Evolutionary conservation across 1,140 invertebrate genomes (phyloP).

Genomic region (Monochamus saltuarius): DNA sequence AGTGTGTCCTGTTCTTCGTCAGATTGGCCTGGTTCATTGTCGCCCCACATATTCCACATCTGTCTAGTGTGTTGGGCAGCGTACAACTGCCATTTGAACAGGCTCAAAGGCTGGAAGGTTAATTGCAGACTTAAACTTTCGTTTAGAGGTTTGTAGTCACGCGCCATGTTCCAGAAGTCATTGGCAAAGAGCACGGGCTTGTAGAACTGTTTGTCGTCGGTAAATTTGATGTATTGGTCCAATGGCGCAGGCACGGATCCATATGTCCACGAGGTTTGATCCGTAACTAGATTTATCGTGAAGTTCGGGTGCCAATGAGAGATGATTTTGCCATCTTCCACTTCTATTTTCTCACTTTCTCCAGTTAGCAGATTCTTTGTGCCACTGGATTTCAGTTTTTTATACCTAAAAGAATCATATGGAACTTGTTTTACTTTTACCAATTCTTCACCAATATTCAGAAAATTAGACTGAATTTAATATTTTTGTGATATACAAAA

Average conservation of each 20-base stretch:
- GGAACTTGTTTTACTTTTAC: no score
- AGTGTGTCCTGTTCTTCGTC: conserved; percentile 96
- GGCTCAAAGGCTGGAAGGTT: conserved; percentile 90
- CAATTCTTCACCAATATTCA: no score
- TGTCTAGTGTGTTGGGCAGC: conserved; percentile 90
- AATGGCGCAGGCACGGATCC: conserved; percentile 87
- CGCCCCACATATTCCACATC: conserved; percentile 76
- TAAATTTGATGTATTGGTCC: conserved; percentile 92
- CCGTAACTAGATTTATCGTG: conserved; percentile 92
- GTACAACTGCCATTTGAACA: conserved; percentile 98
- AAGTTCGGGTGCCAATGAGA: conserved; percentile 99
- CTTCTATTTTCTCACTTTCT: conserved; percentile 76
- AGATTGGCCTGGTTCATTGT: conserved; percentile 66
- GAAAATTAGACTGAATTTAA: no score
- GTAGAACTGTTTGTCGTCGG: conserved; percentile 78
- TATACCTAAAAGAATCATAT: conserved; percentile 70
- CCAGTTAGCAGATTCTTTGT: conserved; percentile 96
- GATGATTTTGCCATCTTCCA: conserved; percentile 74
- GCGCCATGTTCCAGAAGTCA: conserved; percentile 98
- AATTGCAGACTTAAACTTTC: conserved; percentile 74
- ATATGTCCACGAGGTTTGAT: conserved; percentile 91
- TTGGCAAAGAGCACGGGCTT: conserved; percentile 95
- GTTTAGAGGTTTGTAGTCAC: conserved; percentile 95
- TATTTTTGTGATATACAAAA: no score
- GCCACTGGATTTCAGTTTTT: conserved; percentile 83